Percentiles rank a stretch among this genome's conserved stretches.
These are phyloP conservation scores for Formicarius rufipectus DNA, from an alignment of 2,113 vertebrate genomes.

Conservation along the genomic window DNA sequence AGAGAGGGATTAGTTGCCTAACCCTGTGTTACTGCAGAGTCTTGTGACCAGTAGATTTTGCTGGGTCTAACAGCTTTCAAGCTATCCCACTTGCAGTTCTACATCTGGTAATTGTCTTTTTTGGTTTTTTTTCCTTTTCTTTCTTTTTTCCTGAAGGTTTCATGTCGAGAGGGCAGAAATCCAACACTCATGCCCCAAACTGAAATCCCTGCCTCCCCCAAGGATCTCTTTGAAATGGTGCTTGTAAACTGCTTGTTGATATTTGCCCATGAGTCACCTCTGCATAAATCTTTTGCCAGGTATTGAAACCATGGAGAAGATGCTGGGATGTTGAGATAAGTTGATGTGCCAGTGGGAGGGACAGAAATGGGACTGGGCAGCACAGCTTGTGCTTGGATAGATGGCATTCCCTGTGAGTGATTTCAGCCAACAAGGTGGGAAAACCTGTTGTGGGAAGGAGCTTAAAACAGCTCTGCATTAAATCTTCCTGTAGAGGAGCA, in stretches of 20 bases:
- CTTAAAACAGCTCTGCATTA: slow-evolving; percentile 37
- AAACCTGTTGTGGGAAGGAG: slow-evolving; percentile 13
- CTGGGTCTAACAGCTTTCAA: neutral
- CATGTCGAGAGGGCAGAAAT: neutral
- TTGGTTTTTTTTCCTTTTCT: no score
- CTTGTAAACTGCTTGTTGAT: neutral
- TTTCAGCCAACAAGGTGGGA: slow-evolving; percentile 42
- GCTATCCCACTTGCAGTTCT: neutral
- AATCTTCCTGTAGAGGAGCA: slow-evolving; percentile 12
- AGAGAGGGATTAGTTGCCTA: neutral
- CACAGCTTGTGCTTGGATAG: neutral
- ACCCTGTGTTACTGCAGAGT: neutral
- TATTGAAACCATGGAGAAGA: neutral
- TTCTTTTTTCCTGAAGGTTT: neutral
- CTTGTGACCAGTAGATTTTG: neutral
- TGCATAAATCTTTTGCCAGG: neutral
- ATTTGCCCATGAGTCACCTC: neutral
- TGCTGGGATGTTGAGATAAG: neutral
- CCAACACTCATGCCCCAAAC: neutral
- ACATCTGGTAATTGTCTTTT: neutral
- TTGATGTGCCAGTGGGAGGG: neutral
- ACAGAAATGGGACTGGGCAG: neutral
- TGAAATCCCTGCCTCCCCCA: neutral
- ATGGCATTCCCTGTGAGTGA: neutral
- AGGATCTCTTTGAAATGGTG: neutral